Percentiles rank a stretch among this genome's conserved stretches.
Evolutionary conservation across 2,797 vertebrate genomes (phyloP).

Genomic region (Crax fasciolata): DNA sequence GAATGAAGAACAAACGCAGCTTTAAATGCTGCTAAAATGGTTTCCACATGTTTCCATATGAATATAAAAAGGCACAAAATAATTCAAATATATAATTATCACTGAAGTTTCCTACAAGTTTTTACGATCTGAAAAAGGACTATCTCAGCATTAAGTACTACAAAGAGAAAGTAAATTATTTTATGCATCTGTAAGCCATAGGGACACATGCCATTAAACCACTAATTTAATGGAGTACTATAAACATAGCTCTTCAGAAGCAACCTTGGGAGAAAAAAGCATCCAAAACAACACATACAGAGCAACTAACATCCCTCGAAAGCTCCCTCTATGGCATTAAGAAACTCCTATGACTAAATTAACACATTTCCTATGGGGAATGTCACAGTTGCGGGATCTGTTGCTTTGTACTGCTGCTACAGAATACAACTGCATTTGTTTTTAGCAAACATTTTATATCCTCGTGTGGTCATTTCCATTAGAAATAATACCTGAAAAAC

Average conservation of each 20-base stretch:
- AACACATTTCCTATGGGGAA: background rate
- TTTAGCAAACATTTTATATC: background rate
- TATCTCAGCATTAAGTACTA: background rate
- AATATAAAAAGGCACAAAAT: background rate
- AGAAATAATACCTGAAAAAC: background rate
- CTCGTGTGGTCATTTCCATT: background rate
- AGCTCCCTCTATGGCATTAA: background rate
- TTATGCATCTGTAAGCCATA: background rate
- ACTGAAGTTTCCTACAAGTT: background rate
- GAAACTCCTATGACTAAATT: background rate
- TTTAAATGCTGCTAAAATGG: background rate
- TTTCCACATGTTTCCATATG: accelerated
- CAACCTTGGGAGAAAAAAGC: background rate
- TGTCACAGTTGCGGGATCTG: background rate
- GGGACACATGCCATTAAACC: background rate
- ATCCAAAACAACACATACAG: background rate
- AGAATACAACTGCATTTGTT: background rate
- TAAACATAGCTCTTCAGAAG: background rate
- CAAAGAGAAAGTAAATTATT: background rate
- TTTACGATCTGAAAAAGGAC: background rate
- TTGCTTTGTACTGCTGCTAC: background rate
- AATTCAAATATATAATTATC: background rate
- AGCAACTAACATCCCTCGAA: background rate
- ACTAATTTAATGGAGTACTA: background rate
- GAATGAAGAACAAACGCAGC: background rate